Evolutionary conservation across 2,113 vertebrate genomes (phyloP), one percentile per base, ranked within the genome.

Genomic region (Callionymus lyra): DNA sequence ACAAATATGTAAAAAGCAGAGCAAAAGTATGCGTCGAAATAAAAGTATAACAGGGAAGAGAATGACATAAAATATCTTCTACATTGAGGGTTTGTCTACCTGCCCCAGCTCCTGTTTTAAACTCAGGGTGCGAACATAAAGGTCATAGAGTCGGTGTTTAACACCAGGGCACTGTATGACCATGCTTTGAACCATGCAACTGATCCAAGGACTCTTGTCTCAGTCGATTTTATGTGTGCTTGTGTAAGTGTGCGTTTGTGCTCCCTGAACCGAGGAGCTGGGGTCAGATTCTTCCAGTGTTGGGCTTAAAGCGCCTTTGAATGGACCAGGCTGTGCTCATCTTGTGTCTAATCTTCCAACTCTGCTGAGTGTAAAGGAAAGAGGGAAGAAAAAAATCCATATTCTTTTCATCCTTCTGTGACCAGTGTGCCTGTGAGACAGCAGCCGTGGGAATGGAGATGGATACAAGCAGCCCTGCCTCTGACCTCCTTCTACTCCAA

Each of bases 401-500:
- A 76, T 60, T 79, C 77, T 78, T 76, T 81, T 79, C 72, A 81
- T 81, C 70, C 70, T 79, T 63, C 54, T 65, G 79, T 79, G 81
- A 76, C 79, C 77, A 72, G 51, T 70, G 70, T 63, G 76, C 72
- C 71, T 68, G 71, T 63, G 74, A 81, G 69, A 83, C 71, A 70
- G 71, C 69, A 79, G 75, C 71, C 63, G 70, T 83, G 77, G 81
- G 81, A 83, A 80, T 79, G 77, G 74, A 76, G 76, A 72, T 64
- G 65, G 73, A 75, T 75, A 49, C 69, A 53, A 31, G 66, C 58
- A 68, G 72, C 69, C 63, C 63, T 77, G 71, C 70, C 59, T 67
- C 73, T 80, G 81, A 81, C 79, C 78, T 77, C 70, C 68, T 72
- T 68, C 53, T 57, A 60, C 76, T 78, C 57, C 61, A 51, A 71